Evolutionary conservation across 2,888 invertebrate genomes (phyloP).

Genomic region (Aphidius colemani): DNA sequence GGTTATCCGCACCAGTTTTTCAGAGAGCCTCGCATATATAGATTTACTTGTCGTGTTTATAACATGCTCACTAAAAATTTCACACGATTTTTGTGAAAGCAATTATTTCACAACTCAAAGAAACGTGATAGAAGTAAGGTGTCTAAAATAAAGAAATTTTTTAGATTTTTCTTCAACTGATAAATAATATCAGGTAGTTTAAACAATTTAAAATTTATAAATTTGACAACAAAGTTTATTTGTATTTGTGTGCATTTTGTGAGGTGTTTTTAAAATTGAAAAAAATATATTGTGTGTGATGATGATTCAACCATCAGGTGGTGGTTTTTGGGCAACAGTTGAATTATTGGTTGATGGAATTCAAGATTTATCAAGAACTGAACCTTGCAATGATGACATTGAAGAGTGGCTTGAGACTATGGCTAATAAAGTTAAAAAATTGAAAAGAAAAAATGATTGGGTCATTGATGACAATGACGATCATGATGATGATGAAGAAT

Average conservation of each 20-base stretch:
- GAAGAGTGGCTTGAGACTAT: slow-evolving; percentile 50
- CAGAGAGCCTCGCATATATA: slow-evolving; percentile 16
- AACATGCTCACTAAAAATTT: slow-evolving; percentile 31
- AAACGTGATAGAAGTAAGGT: background rate
- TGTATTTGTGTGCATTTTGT: background rate
- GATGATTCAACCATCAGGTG: slow-evolving; percentile 52
- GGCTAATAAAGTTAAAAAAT: slow-evolving; percentile 37
- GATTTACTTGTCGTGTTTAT: slow-evolving; percentile 34
- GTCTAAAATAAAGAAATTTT: background rate
- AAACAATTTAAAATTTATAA: background rate
- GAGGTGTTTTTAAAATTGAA: background rate
- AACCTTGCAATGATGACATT: slow-evolving; percentile 42
- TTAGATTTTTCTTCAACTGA: background rate
- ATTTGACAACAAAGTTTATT: background rate
- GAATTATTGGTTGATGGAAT: slow-evolving; percentile 60
- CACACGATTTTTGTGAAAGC: slow-evolving; percentile 20
- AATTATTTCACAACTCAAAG: slow-evolving; percentile 1
- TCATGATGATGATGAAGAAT: slow-evolving; percentile 22
- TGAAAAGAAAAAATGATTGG: slow-evolving; percentile 22
- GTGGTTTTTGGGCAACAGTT: slow-evolving; percentile 69
- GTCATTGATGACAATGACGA: slow-evolving; percentile 3
- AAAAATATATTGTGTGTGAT: background rate
- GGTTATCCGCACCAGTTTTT: slow-evolving; percentile 13
- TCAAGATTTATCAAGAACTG: slow-evolving; percentile 23
- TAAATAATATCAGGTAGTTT: background rate